Evolutionary conservation across 2,797 vertebrate genomes (phyloP), one percentile per base, ranked within the genome.

Genomic region (Rousettus madagascariensis): DNA sequence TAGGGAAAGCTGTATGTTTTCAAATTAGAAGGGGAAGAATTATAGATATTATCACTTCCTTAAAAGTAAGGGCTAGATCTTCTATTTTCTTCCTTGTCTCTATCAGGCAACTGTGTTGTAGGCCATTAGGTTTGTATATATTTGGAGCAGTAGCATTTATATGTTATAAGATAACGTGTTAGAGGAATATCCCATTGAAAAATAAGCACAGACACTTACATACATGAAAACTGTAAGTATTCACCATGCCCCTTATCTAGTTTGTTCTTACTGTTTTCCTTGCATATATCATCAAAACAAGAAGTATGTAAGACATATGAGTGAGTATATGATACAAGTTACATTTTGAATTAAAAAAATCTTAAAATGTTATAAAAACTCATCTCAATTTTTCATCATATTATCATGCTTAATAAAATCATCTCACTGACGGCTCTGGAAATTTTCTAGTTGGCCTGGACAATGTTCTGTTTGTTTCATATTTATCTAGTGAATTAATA

Each of bases 331-430:
- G 43, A 91, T 38, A 77, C 51, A 89, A 77, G 38, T 66, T 91
- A 46, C 16, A 86, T 51, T 75, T 84, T 86, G 38, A 94, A 82
- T 53, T 93, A 92, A 59, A 95, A 94, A 92, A 94, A 78, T 88
- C 59, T 80, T 91, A 72, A 78, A 33, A 38, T 89, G 24, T 95
- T 84, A 59, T 69, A 83, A 96, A 95, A 92, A 65, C 24, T n/a
- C 36, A 78, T 82, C 16, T 94, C 71, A 33, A 13, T 68, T 51
- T 94, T 86, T 94, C 49, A 75, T 74, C 51, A 77, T 8, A 72
- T 24, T 43, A 74, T 82, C 84, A 92, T 88, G 51, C 22, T 74
- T 88, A 82, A 86, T 71, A 90, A 79, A 75, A 80, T 86, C 53
- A 53, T 77, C 28, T 72, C 33, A 41, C 38, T 61, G 41, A 77